Base-by-base conservation (phyloP, 2,113 vertebrate species). In the Oophaga pumilio region DNA sequence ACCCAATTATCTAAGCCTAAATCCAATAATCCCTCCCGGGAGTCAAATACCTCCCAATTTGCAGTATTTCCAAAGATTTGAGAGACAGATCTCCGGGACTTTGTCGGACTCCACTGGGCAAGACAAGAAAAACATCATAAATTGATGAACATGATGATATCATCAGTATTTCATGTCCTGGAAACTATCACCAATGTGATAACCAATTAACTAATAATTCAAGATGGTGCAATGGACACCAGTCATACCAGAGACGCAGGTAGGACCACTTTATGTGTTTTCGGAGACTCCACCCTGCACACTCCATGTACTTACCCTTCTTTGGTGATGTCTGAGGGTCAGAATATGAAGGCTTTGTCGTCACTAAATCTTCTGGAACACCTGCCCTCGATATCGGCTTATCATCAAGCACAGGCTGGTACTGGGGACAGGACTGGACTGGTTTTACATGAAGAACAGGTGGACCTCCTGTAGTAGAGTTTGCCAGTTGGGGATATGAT, bases 11-110 rank as follows among this genome's bases (percentile, higher is more conserved):
- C 11, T 8, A 24, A 66, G 22, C 62, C 9, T n/a, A 8, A 1
- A 0, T 7, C 71, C 8, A 24, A 0, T 20, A 8, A 74, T 2
- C 28, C 17, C 7, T 20, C 74, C 49, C 71, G 82, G 59, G 22
- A 49, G 73, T 88, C 71, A 86, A 89, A 92, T 89, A 97, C 97
- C 95, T 89, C 93, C 95, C 89, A 92, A 90, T 83, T 91, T 94
- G 92, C 97, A 97, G 88, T 91, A 89, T 79, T 87, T 93, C 88
- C 94, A 94, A 76, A 97, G 64, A 81, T 94, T 94, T 85, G 89
- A 96, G 18, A 97, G 90, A 50, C 97, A 98, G 92, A 98, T 97
- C 87, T 97, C 95, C 60, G 93, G 76, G 2, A 26, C 24, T 26
- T 78, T 56, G 10, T 14, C 76, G 1, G 52, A 1, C 12, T 6